Conservation (phyloP, 2,797 vertebrate species). For the Rhinichthys osculus region DNA sequence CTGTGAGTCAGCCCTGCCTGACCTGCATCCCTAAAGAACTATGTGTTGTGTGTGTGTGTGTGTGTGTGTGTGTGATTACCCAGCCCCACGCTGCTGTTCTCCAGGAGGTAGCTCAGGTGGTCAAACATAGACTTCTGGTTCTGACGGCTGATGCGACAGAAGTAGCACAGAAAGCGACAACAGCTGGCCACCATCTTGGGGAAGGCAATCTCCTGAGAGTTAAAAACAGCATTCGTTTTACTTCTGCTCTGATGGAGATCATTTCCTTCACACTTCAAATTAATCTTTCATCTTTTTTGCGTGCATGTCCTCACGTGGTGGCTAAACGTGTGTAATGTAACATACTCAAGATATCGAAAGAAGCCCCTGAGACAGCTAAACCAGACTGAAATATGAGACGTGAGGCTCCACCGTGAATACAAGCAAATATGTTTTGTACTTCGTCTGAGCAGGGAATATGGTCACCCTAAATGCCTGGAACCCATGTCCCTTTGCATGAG, state of each 20-base stretch:
- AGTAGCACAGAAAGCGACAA: constrained; percentile 90
- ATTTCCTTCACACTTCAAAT: constrained; percentile 31
- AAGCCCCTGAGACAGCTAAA: constrained; percentile 10
- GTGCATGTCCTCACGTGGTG: not conserved
- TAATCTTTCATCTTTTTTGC: constrained; percentile 1
- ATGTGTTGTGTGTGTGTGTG: constrained; percentile 19
- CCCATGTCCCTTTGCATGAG: constrained; percentile 61
- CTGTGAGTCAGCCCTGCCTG: constrained; percentile 67
- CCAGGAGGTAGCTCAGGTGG: constrained; percentile 88
- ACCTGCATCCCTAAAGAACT: constrained; percentile 58
- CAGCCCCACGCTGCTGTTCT: constrained; percentile 89
- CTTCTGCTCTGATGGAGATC: constrained; percentile 12
- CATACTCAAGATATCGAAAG: constrained; percentile 21
- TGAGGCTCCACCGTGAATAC: constrained; percentile 33
- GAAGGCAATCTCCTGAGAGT: constrained; percentile 82
- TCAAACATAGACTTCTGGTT: constrained; percentile 94
- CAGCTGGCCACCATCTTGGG: constrained; percentile 93
- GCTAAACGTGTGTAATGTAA: constrained; percentile 16
- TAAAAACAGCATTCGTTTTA: constrained; percentile 51
- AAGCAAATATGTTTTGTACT: constrained; percentile 59
- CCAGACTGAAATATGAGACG: constrained; percentile 22
- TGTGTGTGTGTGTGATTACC: constrained; percentile 70
- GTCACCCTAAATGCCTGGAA: constrained; percentile 68
- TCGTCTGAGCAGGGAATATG: constrained; percentile 64
- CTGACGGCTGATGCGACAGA: constrained; percentile 90